Percentiles rank a stretch among this genome's conserved stretches.
Evolutionary conservation across 2,888 invertebrate species (phyloP).

Genomic region (Macrosiphum euphorbiae): DNA sequence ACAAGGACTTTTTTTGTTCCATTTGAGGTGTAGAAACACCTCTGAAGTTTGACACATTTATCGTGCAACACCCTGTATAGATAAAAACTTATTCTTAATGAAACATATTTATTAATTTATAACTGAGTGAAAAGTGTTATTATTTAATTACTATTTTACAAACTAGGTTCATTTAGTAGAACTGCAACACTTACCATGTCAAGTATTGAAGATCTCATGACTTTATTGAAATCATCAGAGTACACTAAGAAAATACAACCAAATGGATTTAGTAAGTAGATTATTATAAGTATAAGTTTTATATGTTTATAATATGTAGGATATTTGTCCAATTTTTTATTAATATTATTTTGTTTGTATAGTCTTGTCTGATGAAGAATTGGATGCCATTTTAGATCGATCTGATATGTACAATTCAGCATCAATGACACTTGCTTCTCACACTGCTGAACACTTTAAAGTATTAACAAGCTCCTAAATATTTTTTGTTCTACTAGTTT

Average conservation of each 20-base stretch:
- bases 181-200: constrained; percentile 64
- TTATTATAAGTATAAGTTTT: neutral
- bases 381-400: constrained; percentile 72
- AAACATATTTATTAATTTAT: neutral
- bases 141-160: neutral
- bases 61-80: no score
- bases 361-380: constrained; percentile 72
- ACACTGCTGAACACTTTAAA: constrained; percentile 44
- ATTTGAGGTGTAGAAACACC: no score
- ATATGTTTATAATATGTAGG: neutral
- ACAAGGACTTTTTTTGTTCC: no score
- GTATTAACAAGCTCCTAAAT: constrained; percentile 22
- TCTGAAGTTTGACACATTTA: no score
- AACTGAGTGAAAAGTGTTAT: neutral
- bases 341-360: constrained; percentile 57
- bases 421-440: neutral
- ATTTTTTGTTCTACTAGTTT: neutral
- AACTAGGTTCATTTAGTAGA: constrained; percentile 38
- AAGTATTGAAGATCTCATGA: constrained; percentile 68
- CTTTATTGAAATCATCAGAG: constrained; percentile 69
- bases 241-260: constrained; percentile 68
- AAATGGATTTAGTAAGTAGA: constrained; percentile 67
- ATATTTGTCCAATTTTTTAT: neutral
- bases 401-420: constrained; percentile 69
- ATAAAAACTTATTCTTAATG: no score